Conservation (phyloP, 2,113 vertebrate genomes). For the Python bivittatus region DNA sequence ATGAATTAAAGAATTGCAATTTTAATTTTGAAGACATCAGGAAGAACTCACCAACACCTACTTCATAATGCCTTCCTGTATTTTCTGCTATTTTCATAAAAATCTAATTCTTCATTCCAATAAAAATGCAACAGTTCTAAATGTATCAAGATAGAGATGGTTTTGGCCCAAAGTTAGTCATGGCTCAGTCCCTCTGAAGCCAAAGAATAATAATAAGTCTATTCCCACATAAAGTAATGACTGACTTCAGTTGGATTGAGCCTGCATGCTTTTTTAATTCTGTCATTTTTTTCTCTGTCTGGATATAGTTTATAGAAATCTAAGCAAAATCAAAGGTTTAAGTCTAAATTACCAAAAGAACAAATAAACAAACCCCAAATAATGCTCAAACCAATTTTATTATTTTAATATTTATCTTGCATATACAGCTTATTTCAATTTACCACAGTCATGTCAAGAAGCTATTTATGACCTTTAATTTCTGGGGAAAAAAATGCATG, state of each 20-base stretch:
- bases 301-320: not conserved
- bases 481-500: not conserved
- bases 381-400: not conserved
- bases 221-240: not conserved
- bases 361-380: not conserved
- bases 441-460: not conserved
- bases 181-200: not conserved
- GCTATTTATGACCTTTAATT: not conserved
- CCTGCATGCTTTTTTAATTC: rapidly evolving
- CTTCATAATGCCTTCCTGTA: not conserved
- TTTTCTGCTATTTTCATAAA: not conserved
- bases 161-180: not conserved
- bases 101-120: not conserved
- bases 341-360: not conserved
- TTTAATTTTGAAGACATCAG: not conserved
- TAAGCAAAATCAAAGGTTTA: not conserved
- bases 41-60: not conserved
- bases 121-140: not conserved
- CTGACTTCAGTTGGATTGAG: not conserved
- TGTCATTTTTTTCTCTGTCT: not conserved
- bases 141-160: not conserved
- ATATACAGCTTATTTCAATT: not conserved
- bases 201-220: not conserved
- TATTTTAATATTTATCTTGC: not conserved
- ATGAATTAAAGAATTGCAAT: not conserved